Percentiles rank a stretch among this genome's conserved stretches.
Conservation (phyloP, 2,888 invertebrate genomes). For the Brachypalpus laphriformis region DNA sequence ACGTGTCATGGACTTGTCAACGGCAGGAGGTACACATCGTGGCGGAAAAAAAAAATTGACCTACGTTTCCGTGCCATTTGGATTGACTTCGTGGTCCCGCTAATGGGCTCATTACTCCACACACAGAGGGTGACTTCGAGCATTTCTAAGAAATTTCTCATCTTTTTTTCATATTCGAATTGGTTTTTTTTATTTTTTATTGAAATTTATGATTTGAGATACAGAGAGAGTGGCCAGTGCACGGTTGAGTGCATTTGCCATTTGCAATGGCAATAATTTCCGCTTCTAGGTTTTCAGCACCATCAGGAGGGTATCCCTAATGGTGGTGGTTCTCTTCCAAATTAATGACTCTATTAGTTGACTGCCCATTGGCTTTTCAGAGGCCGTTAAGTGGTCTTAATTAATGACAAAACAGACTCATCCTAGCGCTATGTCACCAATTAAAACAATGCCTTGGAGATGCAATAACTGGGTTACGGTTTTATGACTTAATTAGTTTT, state of each 20-base stretch:
- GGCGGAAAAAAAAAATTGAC: constrained; percentile 27
- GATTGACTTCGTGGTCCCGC: constrained; percentile 49
- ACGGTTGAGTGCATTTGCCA: constrained; percentile 68
- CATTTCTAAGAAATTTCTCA: constrained; percentile 49
- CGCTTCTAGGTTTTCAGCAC: constrained; percentile 71
- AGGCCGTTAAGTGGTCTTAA: constrained; percentile 68
- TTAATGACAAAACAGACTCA: constrained; percentile 68
- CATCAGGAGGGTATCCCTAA: constrained; percentile 40
- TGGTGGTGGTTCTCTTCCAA: constrained; percentile 16
- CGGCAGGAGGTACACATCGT: constrained; percentile 32
- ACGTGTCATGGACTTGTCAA: constrained; percentile 63
- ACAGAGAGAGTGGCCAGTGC: neutral
- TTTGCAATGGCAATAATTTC: constrained; percentile 74
- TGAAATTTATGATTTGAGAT: constrained; percentile 72
- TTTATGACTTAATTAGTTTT: constrained; percentile 71
- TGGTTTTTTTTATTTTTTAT: constrained; percentile 60
- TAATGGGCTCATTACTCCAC: constrained; percentile 69
- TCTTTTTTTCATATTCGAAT: constrained; percentile 35
- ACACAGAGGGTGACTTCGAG: neutral
- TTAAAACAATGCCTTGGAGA: constrained; percentile 68
- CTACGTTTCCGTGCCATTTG: constrained; percentile 27
- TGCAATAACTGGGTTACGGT: constrained; percentile 62
- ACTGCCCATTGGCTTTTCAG: constrained; percentile 49
- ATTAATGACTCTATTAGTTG: constrained; percentile 72
- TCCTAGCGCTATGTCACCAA: constrained; percentile 54